Conservation (phyloP, 2,113 vertebrate species). For the Reinhardtius hippoglossoides region DNA sequence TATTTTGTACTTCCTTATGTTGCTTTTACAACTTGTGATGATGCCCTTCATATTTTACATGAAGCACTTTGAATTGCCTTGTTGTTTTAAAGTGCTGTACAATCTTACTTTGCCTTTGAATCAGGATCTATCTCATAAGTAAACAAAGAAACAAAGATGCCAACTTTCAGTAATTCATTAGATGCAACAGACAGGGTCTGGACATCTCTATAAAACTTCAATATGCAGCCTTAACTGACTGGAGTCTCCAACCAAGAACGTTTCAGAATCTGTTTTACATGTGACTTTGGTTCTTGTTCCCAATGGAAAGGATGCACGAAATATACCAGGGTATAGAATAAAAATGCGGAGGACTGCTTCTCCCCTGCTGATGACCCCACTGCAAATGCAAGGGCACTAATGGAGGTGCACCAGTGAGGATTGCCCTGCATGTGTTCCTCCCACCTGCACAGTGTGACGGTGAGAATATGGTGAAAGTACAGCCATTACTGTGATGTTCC, state of each 20-base stretch:
- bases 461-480: constrained; percentile 24
- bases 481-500: constrained; percentile 25
- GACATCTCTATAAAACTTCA: no score
- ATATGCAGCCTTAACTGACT: no score
- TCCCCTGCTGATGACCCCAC: constrained; percentile 60
- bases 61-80: no score
- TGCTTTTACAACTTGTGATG: no score
- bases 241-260: not conserved
- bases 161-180: no score
- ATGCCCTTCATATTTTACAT: no score
- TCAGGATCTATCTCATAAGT: no score
- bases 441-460: constrained; percentile 40
- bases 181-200: no score
- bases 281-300: not conserved
- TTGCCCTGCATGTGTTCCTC: constrained; percentile 33
- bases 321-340: not conserved
- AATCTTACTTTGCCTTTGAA: no score
- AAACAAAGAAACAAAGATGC: no score
- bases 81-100: no score
- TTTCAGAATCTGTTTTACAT: not conserved
- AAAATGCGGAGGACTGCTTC: constrained; percentile 33
- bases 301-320: constrained; percentile 4
- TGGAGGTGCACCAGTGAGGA: constrained; percentile 54
- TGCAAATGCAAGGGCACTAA: constrained; percentile 70
- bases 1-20: no score